Conservation (phyloP, 2,113 vertebrate genomes). For the Nestor notabilis region DNA sequence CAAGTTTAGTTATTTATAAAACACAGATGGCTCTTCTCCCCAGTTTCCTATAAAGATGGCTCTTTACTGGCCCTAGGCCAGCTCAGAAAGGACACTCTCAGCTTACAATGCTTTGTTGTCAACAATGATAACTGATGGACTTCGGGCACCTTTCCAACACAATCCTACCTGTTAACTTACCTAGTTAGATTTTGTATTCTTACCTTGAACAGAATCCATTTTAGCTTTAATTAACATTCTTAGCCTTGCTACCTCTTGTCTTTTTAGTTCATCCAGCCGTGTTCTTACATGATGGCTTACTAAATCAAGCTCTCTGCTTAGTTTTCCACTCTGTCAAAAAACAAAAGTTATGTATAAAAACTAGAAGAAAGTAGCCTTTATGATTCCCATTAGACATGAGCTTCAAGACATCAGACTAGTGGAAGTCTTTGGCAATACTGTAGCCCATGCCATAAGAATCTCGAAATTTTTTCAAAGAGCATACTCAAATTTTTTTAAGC, state of each 20-base stretch:
- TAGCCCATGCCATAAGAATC: not conserved
- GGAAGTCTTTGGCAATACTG: not conserved
- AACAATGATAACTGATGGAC: not conserved
- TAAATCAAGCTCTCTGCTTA: slow-evolving; percentile 95
- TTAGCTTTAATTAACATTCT: slow-evolving; percentile 96
- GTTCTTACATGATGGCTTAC: slow-evolving; percentile 95
- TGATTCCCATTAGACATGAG: not conserved
- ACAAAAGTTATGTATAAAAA: not conserved
- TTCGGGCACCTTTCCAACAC: not conserved
- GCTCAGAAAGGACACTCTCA: not conserved
- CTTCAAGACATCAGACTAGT: not conserved
- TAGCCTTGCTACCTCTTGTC: slow-evolving; percentile 93
- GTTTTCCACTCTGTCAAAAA: slow-evolving; percentile 86
- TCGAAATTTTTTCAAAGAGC: not conserved
- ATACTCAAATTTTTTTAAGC: not conserved
- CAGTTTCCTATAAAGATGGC: not conserved
- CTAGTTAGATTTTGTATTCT: slow-evolving; percentile 57
- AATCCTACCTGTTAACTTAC: not conserved
- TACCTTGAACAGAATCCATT: slow-evolving; percentile 89
- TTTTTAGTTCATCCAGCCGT: slow-evolving; percentile 93
- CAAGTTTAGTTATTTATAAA: not conserved
- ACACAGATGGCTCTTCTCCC: not conserved
- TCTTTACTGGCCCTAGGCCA: not conserved
- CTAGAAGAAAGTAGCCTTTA: not conserved
- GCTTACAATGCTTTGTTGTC: not conserved